phyloP scores from a whole-genome alignment of 2,113 vertebrate genomes.

The Perognathus longimembris region DNA sequence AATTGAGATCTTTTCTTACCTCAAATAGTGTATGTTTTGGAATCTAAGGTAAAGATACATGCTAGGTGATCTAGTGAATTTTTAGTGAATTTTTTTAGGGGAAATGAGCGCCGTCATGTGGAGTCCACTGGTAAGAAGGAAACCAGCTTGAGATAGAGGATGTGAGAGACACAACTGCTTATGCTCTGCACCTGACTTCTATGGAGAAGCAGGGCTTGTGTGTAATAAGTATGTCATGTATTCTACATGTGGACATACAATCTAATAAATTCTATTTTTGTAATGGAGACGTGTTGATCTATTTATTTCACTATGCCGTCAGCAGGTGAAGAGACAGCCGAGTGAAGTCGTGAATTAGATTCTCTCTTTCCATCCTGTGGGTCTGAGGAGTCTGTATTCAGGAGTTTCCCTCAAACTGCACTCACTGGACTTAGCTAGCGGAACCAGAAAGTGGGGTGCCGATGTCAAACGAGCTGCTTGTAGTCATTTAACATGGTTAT shows the following conservation, averaged over 20 bases:
- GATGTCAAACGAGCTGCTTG: too few species aligned
- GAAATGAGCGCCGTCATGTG: background rate
- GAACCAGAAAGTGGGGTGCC: too few species aligned
- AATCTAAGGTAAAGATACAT: conserved; percentile 7
- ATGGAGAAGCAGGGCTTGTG: conserved; percentile 30
- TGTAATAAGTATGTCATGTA: background rate
- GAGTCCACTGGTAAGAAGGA: background rate
- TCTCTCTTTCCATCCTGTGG: background rate
- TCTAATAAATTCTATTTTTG: conserved; percentile 74
- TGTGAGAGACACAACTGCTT: background rate
- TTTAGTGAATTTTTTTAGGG: background rate
- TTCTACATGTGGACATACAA: background rate
- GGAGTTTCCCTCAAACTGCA: background rate
- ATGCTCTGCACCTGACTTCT: background rate
- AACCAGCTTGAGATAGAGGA: background rate
- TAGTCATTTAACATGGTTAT: conserved; percentile 44
- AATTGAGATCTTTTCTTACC: background rate
- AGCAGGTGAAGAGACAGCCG: background rate
- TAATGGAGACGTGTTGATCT: background rate
- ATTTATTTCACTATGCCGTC: background rate
- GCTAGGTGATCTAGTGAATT: background rate
- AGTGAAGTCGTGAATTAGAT: background rate
- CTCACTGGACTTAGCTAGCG: background rate
- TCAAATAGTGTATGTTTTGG: background rate
- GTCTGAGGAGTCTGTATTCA: background rate